Conservation (phyloP, 23 tunicate species). For the Aplidium turbinatum region DNA sequence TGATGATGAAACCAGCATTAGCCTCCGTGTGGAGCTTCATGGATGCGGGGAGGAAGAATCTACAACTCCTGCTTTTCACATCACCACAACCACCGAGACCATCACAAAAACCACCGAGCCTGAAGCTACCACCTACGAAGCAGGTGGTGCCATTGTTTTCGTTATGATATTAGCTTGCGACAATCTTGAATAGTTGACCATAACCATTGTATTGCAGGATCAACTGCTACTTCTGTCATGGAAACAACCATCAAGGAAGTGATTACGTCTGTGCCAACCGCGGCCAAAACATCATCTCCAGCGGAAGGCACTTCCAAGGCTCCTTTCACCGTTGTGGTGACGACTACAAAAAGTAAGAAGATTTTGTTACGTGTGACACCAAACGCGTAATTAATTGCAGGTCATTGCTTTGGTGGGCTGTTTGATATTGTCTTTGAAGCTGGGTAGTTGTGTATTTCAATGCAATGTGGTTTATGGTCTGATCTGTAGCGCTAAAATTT, state of each 20-base stretch:
- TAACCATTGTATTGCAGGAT: too few species aligned
- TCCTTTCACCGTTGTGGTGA: conserved; percentile 28
- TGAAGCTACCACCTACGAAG: neutral
- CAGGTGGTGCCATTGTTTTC: neutral
- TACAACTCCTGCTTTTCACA: conserved; percentile 18
- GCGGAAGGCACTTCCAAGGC: neutral
- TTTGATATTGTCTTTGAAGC: too few species aligned
- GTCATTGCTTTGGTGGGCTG: too few species aligned
- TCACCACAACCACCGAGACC: neutral
- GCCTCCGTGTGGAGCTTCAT: conserved; percentile 62
- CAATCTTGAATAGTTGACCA: too few species aligned
- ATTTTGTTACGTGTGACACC: too few species aligned
- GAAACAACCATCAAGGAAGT: conserved; percentile 49
- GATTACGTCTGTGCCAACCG: conserved; percentile 33
- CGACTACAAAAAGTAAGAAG: conserved; percentile 48
- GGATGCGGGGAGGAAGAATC: conserved; percentile 61
- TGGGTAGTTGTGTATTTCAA: too few species aligned
- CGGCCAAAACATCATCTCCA: neutral
- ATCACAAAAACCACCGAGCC: conserved; percentile 1
- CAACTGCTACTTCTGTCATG: conserved; percentile 13
- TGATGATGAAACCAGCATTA: conserved; percentile 22
- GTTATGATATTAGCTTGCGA: neutral
- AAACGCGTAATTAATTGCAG: too few species aligned
- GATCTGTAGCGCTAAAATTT: too few species aligned
- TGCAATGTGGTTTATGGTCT: too few species aligned